Base-by-base conservation (phyloP, 2,797 vertebrate genomes). In the Cynopterus sphinx region DNA sequence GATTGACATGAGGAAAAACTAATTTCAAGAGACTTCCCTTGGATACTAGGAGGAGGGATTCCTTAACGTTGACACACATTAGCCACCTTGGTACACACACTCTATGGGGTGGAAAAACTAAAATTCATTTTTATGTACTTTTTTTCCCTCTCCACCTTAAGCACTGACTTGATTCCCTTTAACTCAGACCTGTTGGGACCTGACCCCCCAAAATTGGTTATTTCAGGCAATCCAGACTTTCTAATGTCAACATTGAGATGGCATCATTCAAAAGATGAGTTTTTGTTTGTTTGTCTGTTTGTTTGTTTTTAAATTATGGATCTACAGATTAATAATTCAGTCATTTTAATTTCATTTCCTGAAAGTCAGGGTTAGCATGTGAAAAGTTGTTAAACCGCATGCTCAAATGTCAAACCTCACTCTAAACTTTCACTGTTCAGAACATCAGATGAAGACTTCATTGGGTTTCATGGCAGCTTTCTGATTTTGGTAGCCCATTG, bases 381-480 rank as follows among this genome's bases (percentile, higher is more conserved):
- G 49, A 49, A 49, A 49, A 49, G 49, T 49, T 16, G 15, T 49
- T 49, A 5, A 49, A 98, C 98, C 98, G 98, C 98, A 97, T 65
- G 92, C 96, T 67, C 75, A 98, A 98, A 91, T 92, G 98, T 97
- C 98, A 97, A 95, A 98, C 98, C 98, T 98, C 98, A 98, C 98
- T 98, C 98, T 98, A 98, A 98, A 98, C 98, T 95, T 90, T 70
- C 92, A 97, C 92, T 98, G 97, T 49, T 49, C 49, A 49, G 49
- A 49, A 13, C 49, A 49, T 16, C 49, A 49, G 49, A 15, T 49
- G 49, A 97, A 98, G 97, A 97, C 91, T 87, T 94, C 96, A 31
- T 94, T 97, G 96, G 10, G 97, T 98, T 98, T 98, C 98, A 98
- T 97, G 98, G 98, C 98, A 92, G 98, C 97, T 98, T 98, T 96